Evolutionary conservation across 2,113 vertebrate genomes (phyloP).

Genomic region (Neotoma lepida): DNA sequence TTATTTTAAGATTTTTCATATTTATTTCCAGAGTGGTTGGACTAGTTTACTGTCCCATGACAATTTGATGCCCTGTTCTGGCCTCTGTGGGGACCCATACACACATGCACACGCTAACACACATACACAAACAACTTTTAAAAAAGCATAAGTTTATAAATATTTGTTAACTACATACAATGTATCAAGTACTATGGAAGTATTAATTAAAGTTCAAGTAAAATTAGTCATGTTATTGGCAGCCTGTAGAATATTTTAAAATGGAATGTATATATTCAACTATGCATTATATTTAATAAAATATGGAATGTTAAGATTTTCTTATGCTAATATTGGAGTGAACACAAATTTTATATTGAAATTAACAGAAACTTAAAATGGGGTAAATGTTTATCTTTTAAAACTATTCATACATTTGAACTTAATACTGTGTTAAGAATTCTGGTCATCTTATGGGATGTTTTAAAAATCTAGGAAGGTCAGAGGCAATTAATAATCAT

Average conservation of each 20-base stretch:
- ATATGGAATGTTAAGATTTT: constrained; percentile 21
- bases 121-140: not conserved
- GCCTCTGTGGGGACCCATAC: not conserved
- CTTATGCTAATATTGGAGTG: not conserved
- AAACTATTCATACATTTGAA: constrained; percentile 30
- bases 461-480: constrained; percentile 45
- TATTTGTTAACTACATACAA: constrained; percentile 27
- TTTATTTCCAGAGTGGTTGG: not conserved
- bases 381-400: constrained; percentile 19
- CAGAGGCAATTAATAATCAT: constrained; percentile 37
- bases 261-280: not conserved
- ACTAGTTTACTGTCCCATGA: not conserved
- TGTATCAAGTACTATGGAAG: not conserved
- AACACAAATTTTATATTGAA: constrained; percentile 23
- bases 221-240: constrained; percentile 32
- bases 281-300: constrained; percentile 46
- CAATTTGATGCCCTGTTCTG: not conserved
- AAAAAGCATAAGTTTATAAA: not conserved
- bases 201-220: not conserved
- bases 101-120: not conserved
- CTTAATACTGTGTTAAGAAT: constrained; percentile 21
- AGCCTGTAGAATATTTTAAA: not conserved
- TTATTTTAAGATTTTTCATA: not conserved
- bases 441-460: constrained; percentile 4
- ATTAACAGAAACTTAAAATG: constrained; percentile 25